Evolutionary conservation across 1,140 invertebrate species (phyloP).

Genomic region (Drosophila willistoni): DNA sequence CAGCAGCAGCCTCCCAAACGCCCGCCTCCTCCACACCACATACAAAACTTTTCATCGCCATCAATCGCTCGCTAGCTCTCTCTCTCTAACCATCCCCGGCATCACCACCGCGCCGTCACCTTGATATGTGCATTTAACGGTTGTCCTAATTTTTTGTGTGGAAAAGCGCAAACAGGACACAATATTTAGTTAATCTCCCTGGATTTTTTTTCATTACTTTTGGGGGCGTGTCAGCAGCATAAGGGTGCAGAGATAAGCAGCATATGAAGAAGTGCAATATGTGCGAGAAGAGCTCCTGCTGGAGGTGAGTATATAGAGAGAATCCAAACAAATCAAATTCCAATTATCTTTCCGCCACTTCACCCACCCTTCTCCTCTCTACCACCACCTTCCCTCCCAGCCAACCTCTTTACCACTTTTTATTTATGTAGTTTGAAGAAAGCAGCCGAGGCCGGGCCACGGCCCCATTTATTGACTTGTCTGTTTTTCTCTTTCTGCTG

Average conservation of each 20-base stretch:
- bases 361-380: background rate
- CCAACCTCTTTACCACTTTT: slow-evolving; percentile 10
- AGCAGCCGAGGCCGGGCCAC: slow-evolving; percentile 47
- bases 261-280: slow-evolving; percentile 37
- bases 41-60: background rate
- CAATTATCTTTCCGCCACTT: slow-evolving; percentile 20
- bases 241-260: slow-evolving; percentile 10
- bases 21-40: slow-evolving; percentile 1
- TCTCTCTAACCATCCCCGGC: too few species aligned
- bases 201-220: background rate
- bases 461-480: slow-evolving; percentile 70
- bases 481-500: slow-evolving; percentile 44
- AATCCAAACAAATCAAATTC: slow-evolving; percentile 17
- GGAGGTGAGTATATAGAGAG: slow-evolving; percentile 37
- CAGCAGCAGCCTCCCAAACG: slow-evolving; percentile 11
- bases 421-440: slow-evolving; percentile 24
- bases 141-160: slow-evolving; percentile 64
- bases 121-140: slow-evolving; percentile 16
- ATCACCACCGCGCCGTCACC: background rate
- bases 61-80: slow-evolving; percentile 6
- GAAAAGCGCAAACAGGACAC: slow-evolving; percentile 34
- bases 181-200: slow-evolving; percentile 22
- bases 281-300: slow-evolving; percentile 35
- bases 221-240: slow-evolving; percentile 35
- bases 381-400: background rate